These are phyloP conservation scores for Orientallactaga sibirica DNA, from an alignment of 2,797 vertebrate genomes.

Conservation along the genomic window DNA sequence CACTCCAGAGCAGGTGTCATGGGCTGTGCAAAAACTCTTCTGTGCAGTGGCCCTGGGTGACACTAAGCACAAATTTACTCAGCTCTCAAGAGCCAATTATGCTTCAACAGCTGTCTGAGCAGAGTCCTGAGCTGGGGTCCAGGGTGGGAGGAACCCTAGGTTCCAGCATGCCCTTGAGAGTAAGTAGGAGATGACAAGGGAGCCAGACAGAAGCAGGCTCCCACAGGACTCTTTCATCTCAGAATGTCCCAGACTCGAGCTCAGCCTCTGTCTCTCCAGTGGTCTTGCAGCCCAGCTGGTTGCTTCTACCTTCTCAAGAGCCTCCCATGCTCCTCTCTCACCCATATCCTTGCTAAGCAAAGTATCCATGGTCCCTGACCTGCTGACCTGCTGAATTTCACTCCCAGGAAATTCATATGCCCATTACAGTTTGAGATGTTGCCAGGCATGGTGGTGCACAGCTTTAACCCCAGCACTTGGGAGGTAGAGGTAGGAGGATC, in stretches of 20 bases:
- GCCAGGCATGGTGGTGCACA: too few species aligned
- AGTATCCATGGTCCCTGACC: too few species aligned
- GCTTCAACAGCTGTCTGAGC: too few species aligned
- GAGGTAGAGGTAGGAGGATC: too few species aligned
- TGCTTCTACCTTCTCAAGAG: too few species aligned
- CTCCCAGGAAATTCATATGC: background rate
- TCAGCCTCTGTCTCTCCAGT: background rate
- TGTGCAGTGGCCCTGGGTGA: background rate
- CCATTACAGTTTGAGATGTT: background rate
- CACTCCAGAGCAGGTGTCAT: background rate
- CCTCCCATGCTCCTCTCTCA: background rate
- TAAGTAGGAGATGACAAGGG: background rate
- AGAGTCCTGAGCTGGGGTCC: background rate
- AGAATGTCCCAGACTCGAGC: background rate
- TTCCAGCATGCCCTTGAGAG: background rate
- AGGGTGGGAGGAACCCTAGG: background rate
- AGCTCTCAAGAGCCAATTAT: background rate
- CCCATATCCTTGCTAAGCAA: background rate
- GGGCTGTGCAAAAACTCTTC: background rate
- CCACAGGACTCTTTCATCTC: background rate
- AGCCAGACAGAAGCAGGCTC: background rate
- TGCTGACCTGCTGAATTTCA: too few species aligned
- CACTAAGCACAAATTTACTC: background rate
- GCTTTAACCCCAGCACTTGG: too few species aligned
- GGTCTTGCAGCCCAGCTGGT: background rate